These are phyloP conservation scores for Tragelaphus imberbis DNA, from an alignment of 2,113 vertebrate genomes.

Conservation along the genomic window DNA sequence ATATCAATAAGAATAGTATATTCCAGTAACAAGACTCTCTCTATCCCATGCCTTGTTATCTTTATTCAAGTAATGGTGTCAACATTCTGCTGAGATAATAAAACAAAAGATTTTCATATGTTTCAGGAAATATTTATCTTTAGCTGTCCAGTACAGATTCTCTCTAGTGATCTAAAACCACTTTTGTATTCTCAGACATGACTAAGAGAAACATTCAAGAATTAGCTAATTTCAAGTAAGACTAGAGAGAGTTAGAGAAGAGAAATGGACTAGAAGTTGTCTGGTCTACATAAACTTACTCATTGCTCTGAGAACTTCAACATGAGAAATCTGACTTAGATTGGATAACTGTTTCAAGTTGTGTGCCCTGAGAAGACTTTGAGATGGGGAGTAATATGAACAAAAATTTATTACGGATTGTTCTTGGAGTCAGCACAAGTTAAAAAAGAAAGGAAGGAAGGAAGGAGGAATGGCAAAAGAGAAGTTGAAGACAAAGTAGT, in stretches of 20 bases:
- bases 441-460: neutral
- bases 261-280: neutral
- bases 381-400: neutral
- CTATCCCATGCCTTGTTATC: neutral
- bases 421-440: neutral
- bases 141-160: neutral
- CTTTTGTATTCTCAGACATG: neutral
- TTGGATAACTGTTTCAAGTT: neutral
- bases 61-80: neutral
- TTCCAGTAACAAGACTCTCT: neutral
- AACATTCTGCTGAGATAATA: neutral
- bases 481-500: neutral
- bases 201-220: neutral
- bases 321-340: neutral
- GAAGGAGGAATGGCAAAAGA: neutral
- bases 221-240: neutral
- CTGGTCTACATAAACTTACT: neutral
- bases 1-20: neutral
- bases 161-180: neutral
- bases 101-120: neutral
- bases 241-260: neutral
- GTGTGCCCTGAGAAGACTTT: neutral
- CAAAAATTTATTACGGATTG: neutral
- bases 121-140: neutral
- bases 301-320: neutral